A percentile compares a stretch with the other conserved stretches of the same genome.
phyloP scores from a whole-genome alignment of 2,113 vertebrate species.

The Zapornia atra region DNA sequence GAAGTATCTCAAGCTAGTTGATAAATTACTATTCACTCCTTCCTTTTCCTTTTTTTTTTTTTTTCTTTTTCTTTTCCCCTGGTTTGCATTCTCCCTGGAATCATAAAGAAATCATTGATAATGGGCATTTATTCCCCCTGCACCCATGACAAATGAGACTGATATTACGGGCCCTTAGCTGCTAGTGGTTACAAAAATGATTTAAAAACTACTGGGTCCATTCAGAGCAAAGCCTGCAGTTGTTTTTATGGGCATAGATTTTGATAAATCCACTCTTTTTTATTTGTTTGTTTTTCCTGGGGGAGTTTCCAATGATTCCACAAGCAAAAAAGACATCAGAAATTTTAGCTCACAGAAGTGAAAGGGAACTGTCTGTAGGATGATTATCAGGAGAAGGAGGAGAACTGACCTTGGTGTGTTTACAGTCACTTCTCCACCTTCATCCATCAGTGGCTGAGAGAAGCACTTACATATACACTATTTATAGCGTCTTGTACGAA shows the following conservation, averaged over 20 bases:
- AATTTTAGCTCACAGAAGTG: not conserved
- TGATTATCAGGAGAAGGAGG: not conserved
- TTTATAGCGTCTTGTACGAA: not conserved
- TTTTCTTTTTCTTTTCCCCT: not conserved
- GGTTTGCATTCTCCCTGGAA: not conserved
- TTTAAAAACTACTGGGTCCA: not conserved
- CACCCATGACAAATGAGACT: not conserved
- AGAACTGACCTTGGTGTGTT: fast-evolving
- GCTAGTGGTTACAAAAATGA: not conserved
- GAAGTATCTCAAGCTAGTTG: not conserved
- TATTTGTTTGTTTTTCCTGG: not conserved
- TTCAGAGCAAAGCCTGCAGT: not conserved
- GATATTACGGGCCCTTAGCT: not conserved
- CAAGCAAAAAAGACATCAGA: not conserved
- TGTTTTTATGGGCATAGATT: not conserved
- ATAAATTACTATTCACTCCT: not conserved
- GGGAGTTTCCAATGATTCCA: not conserved
- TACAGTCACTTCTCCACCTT: not conserved
- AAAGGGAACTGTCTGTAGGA: not conserved
- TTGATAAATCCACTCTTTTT: not conserved
- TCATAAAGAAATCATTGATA: not conserved
- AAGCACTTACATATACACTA: not conserved
- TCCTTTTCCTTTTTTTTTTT: fast-evolving
- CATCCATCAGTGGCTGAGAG: not conserved
- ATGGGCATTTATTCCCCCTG: not conserved